Conservation (phyloP, 2,888 invertebrate species). For the Ennomos quercinarius region DNA sequence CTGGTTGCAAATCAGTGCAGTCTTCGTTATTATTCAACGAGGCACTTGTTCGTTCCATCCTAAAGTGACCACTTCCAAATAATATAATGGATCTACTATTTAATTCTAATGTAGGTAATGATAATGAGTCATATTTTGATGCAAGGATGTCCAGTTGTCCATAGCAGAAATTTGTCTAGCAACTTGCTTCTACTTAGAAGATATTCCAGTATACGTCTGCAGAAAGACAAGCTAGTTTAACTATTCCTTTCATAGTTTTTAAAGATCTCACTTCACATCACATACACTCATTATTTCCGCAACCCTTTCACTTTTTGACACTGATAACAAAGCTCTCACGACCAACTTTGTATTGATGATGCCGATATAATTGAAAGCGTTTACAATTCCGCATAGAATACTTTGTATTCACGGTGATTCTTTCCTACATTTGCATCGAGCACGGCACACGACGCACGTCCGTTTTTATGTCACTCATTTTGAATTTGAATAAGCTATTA, state of each 20-base stretch:
- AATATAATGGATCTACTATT: slow-evolving; percentile 23
- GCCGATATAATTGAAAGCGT: slow-evolving; percentile 48
- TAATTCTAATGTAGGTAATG: too few species aligned
- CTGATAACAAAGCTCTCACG: slow-evolving; percentile 45
- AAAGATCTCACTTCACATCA: slow-evolving; percentile 22
- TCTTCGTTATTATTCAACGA: slow-evolving; percentile 51
- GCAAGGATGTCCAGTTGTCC: neutral
- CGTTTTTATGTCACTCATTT: slow-evolving; percentile 55
- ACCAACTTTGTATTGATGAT: slow-evolving; percentile 36
- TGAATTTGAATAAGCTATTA: slow-evolving; percentile 56
- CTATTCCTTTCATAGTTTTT: neutral
- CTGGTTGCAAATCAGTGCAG: slow-evolving; percentile 36
- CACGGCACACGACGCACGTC: slow-evolving; percentile 81
- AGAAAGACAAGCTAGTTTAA: too few species aligned
- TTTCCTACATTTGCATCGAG: slow-evolving; percentile 59
- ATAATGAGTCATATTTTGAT: slow-evolving; percentile 8
- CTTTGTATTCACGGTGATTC: slow-evolving; percentile 64
- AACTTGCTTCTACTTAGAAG: too few species aligned
- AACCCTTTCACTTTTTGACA: slow-evolving; percentile 43
- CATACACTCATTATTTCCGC: slow-evolving; percentile 27
- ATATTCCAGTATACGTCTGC: too few species aligned
- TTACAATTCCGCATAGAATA: slow-evolving; percentile 47
- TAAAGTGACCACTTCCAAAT: slow-evolving; percentile 40
- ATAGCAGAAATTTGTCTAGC: neutral
- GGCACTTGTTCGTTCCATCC: slow-evolving; percentile 44